Percentiles rank a stretch among this genome's conserved stretches.
Conservation (phyloP, 2,797 vertebrate species). For the Accipiter minullus region DNA sequence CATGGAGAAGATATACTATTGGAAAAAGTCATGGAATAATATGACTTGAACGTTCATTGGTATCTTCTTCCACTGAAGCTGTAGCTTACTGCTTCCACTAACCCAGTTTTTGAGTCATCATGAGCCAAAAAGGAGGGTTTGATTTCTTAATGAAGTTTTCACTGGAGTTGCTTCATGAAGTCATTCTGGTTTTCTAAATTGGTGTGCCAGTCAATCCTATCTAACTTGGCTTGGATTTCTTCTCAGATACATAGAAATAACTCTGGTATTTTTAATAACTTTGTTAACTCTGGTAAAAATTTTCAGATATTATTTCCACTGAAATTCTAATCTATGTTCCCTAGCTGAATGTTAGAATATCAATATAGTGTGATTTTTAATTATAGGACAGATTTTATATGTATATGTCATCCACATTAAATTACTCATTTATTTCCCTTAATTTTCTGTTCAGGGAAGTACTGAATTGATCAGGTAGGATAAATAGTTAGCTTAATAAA, state of each 20-base stretch:
- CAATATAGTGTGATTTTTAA: background rate
- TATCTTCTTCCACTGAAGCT: background rate
- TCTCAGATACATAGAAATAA: background rate
- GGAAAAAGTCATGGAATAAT: background rate
- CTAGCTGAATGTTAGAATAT: background rate
- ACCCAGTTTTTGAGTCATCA: background rate
- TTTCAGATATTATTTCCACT: background rate
- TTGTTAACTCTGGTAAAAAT: background rate
- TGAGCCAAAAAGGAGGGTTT: background rate
- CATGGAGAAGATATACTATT: background rate
- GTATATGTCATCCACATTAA: background rate
- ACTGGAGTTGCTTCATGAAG: background rate
- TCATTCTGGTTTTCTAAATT: background rate
- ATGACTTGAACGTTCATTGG: background rate
- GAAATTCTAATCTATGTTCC: background rate
- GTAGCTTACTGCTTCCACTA: background rate
- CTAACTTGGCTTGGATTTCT: background rate
- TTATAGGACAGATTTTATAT: background rate
- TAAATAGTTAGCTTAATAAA: background rate
- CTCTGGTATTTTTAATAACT: background rate
- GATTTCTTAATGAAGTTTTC: background rate
- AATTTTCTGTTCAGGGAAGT: background rate
- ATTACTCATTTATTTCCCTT: background rate
- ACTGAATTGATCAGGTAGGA: background rate
- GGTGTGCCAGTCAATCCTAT: background rate